Base-by-base conservation (phyloP, 2,888 invertebrate genomes). In the Maniola hyperantus region DNA sequence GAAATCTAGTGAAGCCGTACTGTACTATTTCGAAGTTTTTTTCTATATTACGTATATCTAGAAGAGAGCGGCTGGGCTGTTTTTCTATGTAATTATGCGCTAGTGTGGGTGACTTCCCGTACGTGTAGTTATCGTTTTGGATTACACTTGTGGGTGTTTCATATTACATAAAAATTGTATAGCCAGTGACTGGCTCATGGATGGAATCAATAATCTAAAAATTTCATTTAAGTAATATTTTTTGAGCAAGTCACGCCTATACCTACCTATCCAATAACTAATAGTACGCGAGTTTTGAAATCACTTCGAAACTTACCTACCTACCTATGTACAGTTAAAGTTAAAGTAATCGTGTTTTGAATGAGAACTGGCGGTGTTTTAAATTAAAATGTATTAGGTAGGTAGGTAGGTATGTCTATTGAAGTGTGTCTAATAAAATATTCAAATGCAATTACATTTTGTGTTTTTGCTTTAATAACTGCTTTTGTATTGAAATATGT, bases 11-110 rank as follows among this genome's bases (percentile, higher is more conserved):
- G 89, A 88, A 87, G 87, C 87, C 88, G 76, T 91, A 89, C 50
- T 48, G 50, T 51, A 51, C 86, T 87, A 89, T 91, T 92, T 91
- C 90, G 87, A 90, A 91, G 89, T 90, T 90, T 91, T 89, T 90
- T 88, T 85, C 83, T 85, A 85, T 87, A 84, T 71, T 80, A 84
- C 77, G 77, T 86, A 83, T 83, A 82, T 83, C 83, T 69, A 80
- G 82, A 82, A 81, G 82, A 79, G 83, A 83, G 87, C 87, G 86
- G 86, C 86, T 85, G 89, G 85, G 85, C 86, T 85, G 89, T 88
- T 90, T 88, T 89, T 89, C 89, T 91, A 90, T 89, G 85, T 89
- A 88, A 89, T 77, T 79, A 72, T 80, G 78, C 70, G 72, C 46
- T 65, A 55, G 91, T 91, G 89, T 90, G 89, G 2, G 86, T 83